Evolutionary conservation across 1,140 invertebrate genomes (phyloP).

Genomic region (Drosophila pachea): DNA sequence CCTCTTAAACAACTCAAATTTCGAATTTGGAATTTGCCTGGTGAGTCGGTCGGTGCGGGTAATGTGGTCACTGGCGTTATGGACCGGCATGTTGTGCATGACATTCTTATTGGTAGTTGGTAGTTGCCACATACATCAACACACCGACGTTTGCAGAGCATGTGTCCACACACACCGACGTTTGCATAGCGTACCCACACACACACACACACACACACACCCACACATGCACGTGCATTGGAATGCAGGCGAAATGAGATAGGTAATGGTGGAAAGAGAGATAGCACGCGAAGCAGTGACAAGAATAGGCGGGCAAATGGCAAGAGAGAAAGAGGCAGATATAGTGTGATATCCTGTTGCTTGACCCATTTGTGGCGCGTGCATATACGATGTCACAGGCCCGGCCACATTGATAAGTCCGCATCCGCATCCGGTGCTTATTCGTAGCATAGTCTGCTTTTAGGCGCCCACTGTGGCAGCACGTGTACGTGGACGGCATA

Average conservation of each 20-base stretch:
- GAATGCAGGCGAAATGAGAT: neutral
- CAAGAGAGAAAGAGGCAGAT: neutral
- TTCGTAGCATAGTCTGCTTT: slow-evolving; percentile 47
- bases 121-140: slow-evolving; percentile 2
- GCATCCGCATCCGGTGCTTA: slow-evolving; percentile 47
- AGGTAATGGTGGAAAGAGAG: neutral
- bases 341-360: slow-evolving; percentile 58
- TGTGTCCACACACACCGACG: neutral
- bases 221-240: neutral
- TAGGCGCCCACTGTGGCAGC: slow-evolving; percentile 1
- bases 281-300: neutral
- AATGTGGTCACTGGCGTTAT: neutral
- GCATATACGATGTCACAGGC: slow-evolving; percentile 15
- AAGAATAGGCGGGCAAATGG: neutral
- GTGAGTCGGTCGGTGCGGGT: neutral
- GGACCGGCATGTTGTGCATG: slow-evolving; percentile 24
- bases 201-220: neutral
- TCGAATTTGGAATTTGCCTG: neutral
- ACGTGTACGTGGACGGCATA: slow-evolving; percentile 18
- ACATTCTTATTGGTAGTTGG: slow-evolving; percentile 53
- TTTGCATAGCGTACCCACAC: neutral
- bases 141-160: neutral
- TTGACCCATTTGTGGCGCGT: slow-evolving; percentile 36
- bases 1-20: neutral
- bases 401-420: slow-evolving; percentile 44